A percentile compares a stretch with the other conserved stretches of the same genome.
Conservation (phyloP, 2,797 vertebrate species). For the Hirundo rustica region DNA sequence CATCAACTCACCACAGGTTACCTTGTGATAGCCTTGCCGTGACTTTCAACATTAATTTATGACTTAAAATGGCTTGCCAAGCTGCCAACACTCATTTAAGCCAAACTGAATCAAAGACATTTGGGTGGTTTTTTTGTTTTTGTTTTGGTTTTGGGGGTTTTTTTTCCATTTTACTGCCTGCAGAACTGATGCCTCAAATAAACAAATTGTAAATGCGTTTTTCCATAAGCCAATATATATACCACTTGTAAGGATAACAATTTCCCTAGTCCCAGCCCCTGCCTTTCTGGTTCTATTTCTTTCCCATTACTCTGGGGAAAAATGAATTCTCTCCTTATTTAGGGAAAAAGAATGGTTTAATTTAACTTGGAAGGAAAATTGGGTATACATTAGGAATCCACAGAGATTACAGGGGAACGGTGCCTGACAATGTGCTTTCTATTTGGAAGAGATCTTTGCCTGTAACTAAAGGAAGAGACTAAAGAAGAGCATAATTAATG, state of each 20-base stretch:
- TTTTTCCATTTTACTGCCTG: neutral
- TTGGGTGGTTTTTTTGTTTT: neutral
- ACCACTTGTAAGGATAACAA: neutral
- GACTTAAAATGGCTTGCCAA: neutral
- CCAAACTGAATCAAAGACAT: neutral
- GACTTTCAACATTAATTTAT: neutral
- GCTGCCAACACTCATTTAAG: neutral
- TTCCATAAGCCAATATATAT: neutral
- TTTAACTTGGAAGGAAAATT: constrained; percentile 27
- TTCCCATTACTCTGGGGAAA: neutral
- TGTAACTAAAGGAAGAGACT: constrained; percentile 33
- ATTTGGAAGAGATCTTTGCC: neutral
- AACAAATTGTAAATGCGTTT: neutral
- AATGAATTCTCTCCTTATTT: neutral
- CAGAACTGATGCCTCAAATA: neutral
- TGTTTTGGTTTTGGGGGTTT: neutral
- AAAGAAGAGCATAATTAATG: constrained; percentile 45
- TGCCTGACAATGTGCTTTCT: neutral
- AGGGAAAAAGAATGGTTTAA: neutral
- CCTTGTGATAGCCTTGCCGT: neutral
- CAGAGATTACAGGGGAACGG: neutral
- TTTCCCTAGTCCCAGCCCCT: neutral
- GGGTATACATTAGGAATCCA: neutral
- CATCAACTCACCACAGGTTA: neutral
- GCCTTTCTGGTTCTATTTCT: neutral